Base-by-base conservation (phyloP, 2,797 vertebrate genomes). In the Selene dorsalis region DNA sequence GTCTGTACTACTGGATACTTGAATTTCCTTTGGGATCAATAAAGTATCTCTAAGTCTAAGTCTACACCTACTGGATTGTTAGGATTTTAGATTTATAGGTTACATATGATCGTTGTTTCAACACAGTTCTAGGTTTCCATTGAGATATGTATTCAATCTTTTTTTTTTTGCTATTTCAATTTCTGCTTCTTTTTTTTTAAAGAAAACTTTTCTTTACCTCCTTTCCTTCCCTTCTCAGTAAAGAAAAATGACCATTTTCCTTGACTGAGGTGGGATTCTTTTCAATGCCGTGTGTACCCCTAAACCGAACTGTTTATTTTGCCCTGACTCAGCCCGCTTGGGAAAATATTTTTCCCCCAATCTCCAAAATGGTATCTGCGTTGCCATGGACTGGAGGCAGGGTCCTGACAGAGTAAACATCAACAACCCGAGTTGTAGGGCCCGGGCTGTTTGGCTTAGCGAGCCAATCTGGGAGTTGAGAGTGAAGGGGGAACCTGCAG, bases 291-390 rank as follows among this genome's bases (percentile, higher is more conserved):
- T 82, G 80, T 81, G 82, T 76, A 76, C 84, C 86, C 88, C 81
- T 73, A 80, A 84, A 79, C 75, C 35, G 0, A 69, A 28, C 28
- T 94, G 87, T 93, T 94, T 94, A 79, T 92, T 92, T 93, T 93
- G 75, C 90, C 87, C 79, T 30, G 57, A 82, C 68, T 90, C 84
- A 66, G 84, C 86, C 83, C n/a, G 77, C 90, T 93, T 91, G 88
- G 70, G 81, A 93, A 94, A 94, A 94, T 93, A 95, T 94, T 93
- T 92, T 79, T 71, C 68, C 67, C 75, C 60, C 53, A 80, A 84
- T 92, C 89, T 90, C 79, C 82, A 84, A 90, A 93, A 90, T 76
- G 84, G 85, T 93, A 94, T 93, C 89, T 84, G 80, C 87, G 79
- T 89, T 79, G 84, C 90, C 64, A 65, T 75, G 75, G 83, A 85